A percentile compares a stretch with the other conserved stretches of the same genome.
Conservation (phyloP, 1,140 invertebrate species). For the Drosophila sp. region DNA sequence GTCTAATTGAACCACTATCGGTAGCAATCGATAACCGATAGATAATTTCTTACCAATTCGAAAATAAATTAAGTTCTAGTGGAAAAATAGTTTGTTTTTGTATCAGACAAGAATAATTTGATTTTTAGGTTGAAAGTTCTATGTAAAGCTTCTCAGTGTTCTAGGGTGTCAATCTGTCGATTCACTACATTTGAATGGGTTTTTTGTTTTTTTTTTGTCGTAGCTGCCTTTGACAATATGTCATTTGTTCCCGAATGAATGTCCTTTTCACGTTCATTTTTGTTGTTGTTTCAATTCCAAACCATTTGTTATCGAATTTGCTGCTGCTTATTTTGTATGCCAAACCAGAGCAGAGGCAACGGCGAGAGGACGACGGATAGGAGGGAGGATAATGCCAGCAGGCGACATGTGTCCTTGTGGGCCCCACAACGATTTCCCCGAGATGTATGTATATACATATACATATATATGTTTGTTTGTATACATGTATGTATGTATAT, state of each 20-base stretch:
- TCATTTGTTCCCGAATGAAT: conserved; percentile 73
- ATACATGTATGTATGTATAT: conserved; percentile 49
- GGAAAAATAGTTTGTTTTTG: no score
- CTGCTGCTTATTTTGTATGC: conserved; percentile 74
- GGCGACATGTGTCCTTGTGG: conserved; percentile 57
- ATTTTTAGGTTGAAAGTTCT: no score
- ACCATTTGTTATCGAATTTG: conserved; percentile 81
- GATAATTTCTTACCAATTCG: no score
- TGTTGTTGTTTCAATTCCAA: conserved; percentile 74
- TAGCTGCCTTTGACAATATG: conserved; percentile 67
- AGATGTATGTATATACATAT: not conserved
- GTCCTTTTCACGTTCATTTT: conserved; percentile 43
- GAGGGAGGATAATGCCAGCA: conserved; percentile 28
- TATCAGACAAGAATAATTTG: no score
- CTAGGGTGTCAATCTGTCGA: not conserved
- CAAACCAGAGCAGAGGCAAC: conserved; percentile 43
- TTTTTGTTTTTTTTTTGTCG: conserved; percentile 20
- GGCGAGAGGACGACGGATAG: conserved; percentile 15
- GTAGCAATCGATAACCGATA: no score
- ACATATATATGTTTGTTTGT: conserved; percentile 44
- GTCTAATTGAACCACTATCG: no score
- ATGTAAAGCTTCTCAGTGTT: no score
- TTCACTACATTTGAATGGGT: conserved; percentile 7
- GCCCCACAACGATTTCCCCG: conserved; percentile 28
- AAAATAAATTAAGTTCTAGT: no score